Conservation (phyloP, 2,797 vertebrate genomes). For the Phataginus tetradactyla region DNA sequence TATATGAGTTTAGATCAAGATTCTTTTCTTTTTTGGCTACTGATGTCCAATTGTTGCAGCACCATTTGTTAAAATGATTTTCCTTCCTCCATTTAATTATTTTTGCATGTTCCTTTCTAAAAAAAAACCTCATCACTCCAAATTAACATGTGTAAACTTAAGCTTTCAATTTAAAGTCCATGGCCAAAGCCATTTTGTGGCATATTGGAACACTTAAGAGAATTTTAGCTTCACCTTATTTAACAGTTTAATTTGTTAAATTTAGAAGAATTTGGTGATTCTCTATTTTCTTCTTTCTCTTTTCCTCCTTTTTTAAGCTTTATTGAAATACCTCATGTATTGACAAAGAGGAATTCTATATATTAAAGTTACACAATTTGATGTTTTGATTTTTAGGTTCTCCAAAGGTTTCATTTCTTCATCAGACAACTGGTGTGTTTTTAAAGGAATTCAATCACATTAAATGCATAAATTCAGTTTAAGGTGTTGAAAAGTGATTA, state of each 20-base stretch:
- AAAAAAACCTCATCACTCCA: not conserved
- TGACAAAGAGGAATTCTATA: not conserved
- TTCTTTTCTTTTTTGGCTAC: not conserved
- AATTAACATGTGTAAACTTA: not conserved
- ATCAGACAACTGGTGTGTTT: not conserved
- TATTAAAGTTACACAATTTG: not conserved
- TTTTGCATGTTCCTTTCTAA: not conserved
- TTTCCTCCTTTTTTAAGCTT: not conserved
- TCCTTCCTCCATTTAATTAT: not conserved
- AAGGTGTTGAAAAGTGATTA: slow-evolving; percentile 41
- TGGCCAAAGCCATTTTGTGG: not conserved
- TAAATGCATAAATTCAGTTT: slow-evolving; percentile 17
- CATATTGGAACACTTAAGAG: not conserved
- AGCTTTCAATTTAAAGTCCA: slow-evolving; percentile 39
- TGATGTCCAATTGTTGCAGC: not conserved
- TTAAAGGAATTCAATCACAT: slow-evolving; percentile 32
- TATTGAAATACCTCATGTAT: not conserved
- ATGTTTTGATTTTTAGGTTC: not conserved
- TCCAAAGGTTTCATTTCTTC: not conserved
- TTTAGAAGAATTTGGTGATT: not conserved
- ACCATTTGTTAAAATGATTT: not conserved
- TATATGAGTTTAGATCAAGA: not conserved
- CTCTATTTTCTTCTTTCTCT: not conserved
- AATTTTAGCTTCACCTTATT: slow-evolving; percentile 9
- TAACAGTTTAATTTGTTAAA: slow-evolving; percentile 23